Percentiles rank a stretch among this genome's conserved stretches.
Evolutionary conservation across 2,797 vertebrate genomes (phyloP).

Genomic region (Zenarchopterus dispar): DNA sequence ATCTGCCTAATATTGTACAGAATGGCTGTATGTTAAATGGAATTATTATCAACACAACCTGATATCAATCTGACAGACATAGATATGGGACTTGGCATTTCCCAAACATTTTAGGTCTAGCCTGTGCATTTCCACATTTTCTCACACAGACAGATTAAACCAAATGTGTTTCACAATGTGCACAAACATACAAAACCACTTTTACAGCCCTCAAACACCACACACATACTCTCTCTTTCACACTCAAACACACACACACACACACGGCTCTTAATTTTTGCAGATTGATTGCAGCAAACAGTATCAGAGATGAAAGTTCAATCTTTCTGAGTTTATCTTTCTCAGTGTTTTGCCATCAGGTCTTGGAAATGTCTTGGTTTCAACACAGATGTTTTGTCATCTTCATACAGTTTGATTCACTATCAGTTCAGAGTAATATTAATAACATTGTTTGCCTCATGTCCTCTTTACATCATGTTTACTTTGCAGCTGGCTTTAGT

Average conservation of each 20-base stretch:
- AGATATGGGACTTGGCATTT: neutral
- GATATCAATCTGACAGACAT: neutral
- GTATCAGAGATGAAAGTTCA: neutral
- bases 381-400: neutral
- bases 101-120: neutral
- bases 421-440: too few species aligned
- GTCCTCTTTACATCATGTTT: neutral
- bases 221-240: too few species aligned
- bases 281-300: slow-evolving; percentile 28
- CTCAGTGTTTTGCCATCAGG: neutral
- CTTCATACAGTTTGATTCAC: neutral
- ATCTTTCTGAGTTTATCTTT: neutral
- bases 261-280: slow-evolving; percentile 34
- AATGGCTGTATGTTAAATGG: too few species aligned
- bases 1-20: too few species aligned
- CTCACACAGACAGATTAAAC: neutral
- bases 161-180: neutral
- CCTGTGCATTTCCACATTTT: slow-evolving; percentile 9
- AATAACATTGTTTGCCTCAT: too few species aligned
- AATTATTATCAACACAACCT: too few species aligned
- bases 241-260: slow-evolving; percentile 16
- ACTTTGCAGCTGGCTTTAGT: neutral
- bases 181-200: slow-evolving; percentile 10
- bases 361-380: neutral
- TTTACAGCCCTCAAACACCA: slow-evolving; percentile 8